Evolutionary conservation across 2,888 invertebrate species (phyloP), one percentile per base, ranked within the genome.

Genomic region (Eretmocerus hayati): DNA sequence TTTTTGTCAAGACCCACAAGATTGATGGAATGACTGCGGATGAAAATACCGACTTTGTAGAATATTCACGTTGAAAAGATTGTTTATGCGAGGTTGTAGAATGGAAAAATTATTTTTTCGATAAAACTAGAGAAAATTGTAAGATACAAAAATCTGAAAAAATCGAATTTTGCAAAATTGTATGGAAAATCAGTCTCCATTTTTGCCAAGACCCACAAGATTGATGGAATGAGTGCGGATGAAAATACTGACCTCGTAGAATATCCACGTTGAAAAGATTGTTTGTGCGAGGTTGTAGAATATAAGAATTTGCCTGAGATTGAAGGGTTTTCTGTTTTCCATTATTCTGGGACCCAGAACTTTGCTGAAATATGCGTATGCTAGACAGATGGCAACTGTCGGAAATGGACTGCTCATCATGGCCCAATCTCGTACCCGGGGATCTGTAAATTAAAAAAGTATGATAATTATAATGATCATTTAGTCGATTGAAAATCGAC

Each of bases 321-420:
- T 83, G 74, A 89, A 84, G 36, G 94, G 88, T 74, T 91, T 88
- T 56, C 91, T 79, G 70, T 91, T 87, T 62, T 86, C 86, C 94
- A 95, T 95, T 48, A 90, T 71, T 62, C 80, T 77, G 42, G 94
- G 94, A 52, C 92, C 93, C 58, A 90, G 69, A 50, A 81, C 81
- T 72, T 82, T 85, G 60, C 90, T 86, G 67, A 86, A 83, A 69
- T 87, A 85, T 56, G 88, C 88, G 75, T 93, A 94, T 62, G 79
- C 78, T 48, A 91, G 63, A 73, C 92, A 93, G 65, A 91, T 82
- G 46, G 80, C 75, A 46, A 92, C 67, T 56, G 93, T 93, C 39
- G 93, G 92, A 66, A 87, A 76, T 16, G 92, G 92, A 52, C 89
- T 88, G 62, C 85, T 83, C 87, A 92, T 89, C 84, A 94, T 83